Conservation (phyloP, 2,797 vertebrate genomes). For the Esox lucius region DNA sequence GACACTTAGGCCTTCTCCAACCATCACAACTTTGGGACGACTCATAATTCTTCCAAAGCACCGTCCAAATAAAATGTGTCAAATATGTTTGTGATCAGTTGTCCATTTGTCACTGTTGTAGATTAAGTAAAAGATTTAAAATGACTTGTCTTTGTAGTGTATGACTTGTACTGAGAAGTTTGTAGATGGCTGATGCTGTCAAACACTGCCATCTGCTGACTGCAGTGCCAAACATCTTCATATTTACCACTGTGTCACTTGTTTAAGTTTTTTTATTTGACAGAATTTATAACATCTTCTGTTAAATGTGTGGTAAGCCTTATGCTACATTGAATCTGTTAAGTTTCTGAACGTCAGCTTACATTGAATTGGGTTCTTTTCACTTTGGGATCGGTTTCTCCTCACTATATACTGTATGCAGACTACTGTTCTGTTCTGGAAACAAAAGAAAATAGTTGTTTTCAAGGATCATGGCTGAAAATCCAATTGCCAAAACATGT, state of each 20-base stretch:
- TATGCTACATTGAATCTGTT: background rate
- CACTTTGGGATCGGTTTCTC: background rate
- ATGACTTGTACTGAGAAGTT: background rate
- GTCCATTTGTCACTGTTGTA: constrained; percentile 1
- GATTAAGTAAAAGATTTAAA: background rate
- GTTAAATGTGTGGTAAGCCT: background rate
- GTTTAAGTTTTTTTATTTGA: background rate
- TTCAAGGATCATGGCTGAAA: background rate
- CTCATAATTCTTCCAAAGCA: background rate
- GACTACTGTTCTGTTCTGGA: no score
- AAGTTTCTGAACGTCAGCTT: background rate
- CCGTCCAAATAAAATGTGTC: background rate
- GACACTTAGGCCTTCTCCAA: background rate
- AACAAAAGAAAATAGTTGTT: background rate
- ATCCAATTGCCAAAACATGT: background rate
- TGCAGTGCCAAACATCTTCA: background rate
- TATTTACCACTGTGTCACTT: background rate
- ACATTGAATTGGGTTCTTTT: background rate
- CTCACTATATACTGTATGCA: background rate
- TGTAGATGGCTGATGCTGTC: constrained; percentile 34
- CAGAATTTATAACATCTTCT: background rate
- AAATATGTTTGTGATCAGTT: background rate
- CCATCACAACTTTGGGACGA: background rate
- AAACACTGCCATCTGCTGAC: constrained; percentile 69
- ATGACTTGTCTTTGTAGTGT: background rate